Conservation (phyloP, 2,113 vertebrate genomes). For the Scolopax mira region DNA sequence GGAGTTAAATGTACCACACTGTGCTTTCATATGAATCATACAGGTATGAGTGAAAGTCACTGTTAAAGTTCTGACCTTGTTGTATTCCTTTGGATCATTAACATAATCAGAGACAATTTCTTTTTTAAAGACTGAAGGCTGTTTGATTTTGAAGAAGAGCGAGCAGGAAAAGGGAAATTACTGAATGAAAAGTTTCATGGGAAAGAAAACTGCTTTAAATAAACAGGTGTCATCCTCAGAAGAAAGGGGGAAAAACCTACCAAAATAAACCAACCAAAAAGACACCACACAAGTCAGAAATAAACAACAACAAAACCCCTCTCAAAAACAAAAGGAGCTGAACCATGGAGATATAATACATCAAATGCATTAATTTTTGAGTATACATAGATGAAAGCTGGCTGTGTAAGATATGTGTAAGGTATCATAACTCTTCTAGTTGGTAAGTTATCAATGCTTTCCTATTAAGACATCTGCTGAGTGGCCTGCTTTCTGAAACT, state of each 20-base stretch:
- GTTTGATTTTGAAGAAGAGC: not conserved
- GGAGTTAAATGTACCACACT: not conserved
- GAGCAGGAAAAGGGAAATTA: not conserved
- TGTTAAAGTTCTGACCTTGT: not conserved
- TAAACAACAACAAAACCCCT: not conserved
- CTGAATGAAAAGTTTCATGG: rapidly evolving
- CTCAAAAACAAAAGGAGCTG: not conserved
- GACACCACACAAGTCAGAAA: not conserved
- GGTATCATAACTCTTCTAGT: not conserved
- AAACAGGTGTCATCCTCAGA: not conserved
- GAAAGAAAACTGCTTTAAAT: not conserved
- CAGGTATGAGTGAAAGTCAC: not conserved
- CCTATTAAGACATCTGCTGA: not conserved
- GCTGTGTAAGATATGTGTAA: not conserved
- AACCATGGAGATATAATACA: not conserved
- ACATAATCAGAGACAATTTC: not conserved
- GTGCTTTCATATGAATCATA: not conserved
- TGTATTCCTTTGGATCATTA: not conserved
- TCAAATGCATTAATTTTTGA: not conserved
- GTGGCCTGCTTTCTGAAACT: not conserved
- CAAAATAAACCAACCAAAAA: no score
- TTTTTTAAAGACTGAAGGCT: not conserved
- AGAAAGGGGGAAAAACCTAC: not conserved
- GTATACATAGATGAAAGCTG: not conserved
- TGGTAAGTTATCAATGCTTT: not conserved